Conservation (phyloP, 1,140 invertebrate species). For the Eriosoma lanigerum region DNA sequence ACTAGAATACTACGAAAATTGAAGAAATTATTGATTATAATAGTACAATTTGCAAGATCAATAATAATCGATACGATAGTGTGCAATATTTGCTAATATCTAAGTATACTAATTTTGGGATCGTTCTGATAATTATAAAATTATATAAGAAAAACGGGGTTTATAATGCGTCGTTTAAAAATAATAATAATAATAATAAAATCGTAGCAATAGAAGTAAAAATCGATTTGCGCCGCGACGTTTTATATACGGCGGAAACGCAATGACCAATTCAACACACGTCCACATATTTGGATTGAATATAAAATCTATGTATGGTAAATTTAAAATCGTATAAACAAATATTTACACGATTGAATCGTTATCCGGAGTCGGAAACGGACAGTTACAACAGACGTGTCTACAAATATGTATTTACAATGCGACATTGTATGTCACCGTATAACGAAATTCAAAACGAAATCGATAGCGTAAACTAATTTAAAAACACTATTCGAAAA, state of each 20-base stretch:
- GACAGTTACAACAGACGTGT: background rate
- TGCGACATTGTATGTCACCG: slow-evolving; percentile 5
- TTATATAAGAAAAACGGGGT: too few species aligned
- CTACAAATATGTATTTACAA: background rate
- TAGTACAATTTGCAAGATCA: too few species aligned
- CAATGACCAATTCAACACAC: background rate
- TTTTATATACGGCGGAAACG: slow-evolving; percentile 10
- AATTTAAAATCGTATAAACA: slow-evolving; percentile 19
- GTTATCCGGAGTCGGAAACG: slow-evolving; percentile 10
- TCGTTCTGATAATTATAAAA: too few species aligned
- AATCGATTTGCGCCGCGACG: background rate
- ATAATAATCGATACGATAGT: too few species aligned
- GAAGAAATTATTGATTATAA: too few species aligned
- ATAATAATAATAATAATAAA: too few species aligned
- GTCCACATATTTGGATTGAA: slow-evolving; percentile 36
- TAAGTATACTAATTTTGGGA: too few species aligned
- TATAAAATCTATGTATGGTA: slow-evolving; percentile 40
- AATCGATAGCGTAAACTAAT: background rate
- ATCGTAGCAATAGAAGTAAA: background rate
- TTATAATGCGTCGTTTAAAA: too few species aligned
- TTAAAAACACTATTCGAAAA: background rate
- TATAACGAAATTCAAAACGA: background rate
- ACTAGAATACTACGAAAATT: too few species aligned
- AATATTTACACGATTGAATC: slow-evolving; percentile 35
- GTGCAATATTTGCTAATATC: too few species aligned